These are phyloP conservation scores for Pseudoips prasinana DNA, from an alignment of 2,888 invertebrate genomes.

Conservation along the genomic window DNA sequence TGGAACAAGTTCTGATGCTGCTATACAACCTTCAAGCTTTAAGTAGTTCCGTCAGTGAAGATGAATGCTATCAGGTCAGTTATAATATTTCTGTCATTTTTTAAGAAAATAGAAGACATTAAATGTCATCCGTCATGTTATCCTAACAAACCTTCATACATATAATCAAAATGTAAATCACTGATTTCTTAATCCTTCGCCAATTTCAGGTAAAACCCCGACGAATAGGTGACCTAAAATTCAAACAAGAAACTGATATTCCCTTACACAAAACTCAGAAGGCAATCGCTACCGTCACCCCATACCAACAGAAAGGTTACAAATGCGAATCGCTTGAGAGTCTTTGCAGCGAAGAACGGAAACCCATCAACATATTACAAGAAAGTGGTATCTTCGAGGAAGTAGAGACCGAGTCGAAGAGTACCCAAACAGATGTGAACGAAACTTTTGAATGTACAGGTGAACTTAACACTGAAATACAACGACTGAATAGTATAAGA, in stretches of 20 bases:
- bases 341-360: slow-evolving; percentile 71
- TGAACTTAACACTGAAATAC: slow-evolving; percentile 83
- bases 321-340: slow-evolving; percentile 74
- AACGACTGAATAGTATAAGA: slow-evolving; percentile 84
- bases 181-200: too few species aligned
- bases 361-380: slow-evolving; percentile 82
- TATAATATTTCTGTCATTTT: slow-evolving; percentile 6
- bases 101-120: too few species aligned
- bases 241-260: slow-evolving; percentile 64
- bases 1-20: slow-evolving; percentile 84
- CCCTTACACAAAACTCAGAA: slow-evolving; percentile 69
- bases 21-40: slow-evolving; percentile 83
- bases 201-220: slow-evolving; percentile 65
- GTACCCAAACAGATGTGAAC: slow-evolving; percentile 82
- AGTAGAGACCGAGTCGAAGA: slow-evolving; percentile 69
- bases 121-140: too few species aligned
- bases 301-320: slow-evolving; percentile 78
- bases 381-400: slow-evolving; percentile 89
- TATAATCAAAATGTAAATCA: too few species aligned
- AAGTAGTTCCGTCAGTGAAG: slow-evolving; percentile 79
- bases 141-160: too few species aligned
- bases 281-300: slow-evolving; percentile 85
- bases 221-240: slow-evolving; percentile 66
- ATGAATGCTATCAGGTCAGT: slow-evolving; percentile 78
- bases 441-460: slow-evolving; percentile 76